Evolutionary conservation across 2,888 invertebrate genomes (phyloP).

Genomic region (Acheta domesticus): DNA sequence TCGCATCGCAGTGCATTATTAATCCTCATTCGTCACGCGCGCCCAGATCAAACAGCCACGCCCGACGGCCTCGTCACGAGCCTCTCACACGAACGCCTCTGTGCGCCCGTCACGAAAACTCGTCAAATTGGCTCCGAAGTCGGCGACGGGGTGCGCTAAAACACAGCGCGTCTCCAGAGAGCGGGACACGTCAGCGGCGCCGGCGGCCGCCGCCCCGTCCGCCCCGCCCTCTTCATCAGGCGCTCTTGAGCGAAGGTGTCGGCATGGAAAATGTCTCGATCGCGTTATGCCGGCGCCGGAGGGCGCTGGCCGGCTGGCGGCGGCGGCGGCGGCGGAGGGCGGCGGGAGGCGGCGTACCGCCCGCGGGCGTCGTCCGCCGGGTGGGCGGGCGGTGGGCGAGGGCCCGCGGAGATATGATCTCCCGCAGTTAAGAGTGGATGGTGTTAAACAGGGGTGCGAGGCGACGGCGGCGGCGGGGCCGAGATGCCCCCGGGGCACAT

Average conservation of each 20-base stretch:
- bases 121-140: not conserved
- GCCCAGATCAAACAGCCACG: not conserved
- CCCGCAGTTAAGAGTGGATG: constrained; percentile 7
- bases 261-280: constrained; percentile 32
- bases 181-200: not conserved
- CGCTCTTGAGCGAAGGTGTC: constrained; percentile 32
- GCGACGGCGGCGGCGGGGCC: not conserved
- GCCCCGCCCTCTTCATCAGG: not conserved
- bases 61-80: not conserved
- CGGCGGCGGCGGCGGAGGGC: not conserved
- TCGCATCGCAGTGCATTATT: too few relatives aligned
- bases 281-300: not conserved
- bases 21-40: not conserved
- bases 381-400: not conserved
- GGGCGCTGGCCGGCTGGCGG: not conserved
- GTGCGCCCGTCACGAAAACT: not conserved
- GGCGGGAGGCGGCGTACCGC: not conserved
- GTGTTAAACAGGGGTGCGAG: not conserved
- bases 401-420: not conserved
- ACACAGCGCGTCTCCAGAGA: constrained; percentile 3
- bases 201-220: too few relatives aligned
- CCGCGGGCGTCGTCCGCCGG: not conserved
- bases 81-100: not conserved
- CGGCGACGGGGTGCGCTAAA: not conserved
- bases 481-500: not conserved